Base-by-base conservation (phyloP, 2,888 invertebrate genomes). In the Nephrocerus scutellatus region DNA sequence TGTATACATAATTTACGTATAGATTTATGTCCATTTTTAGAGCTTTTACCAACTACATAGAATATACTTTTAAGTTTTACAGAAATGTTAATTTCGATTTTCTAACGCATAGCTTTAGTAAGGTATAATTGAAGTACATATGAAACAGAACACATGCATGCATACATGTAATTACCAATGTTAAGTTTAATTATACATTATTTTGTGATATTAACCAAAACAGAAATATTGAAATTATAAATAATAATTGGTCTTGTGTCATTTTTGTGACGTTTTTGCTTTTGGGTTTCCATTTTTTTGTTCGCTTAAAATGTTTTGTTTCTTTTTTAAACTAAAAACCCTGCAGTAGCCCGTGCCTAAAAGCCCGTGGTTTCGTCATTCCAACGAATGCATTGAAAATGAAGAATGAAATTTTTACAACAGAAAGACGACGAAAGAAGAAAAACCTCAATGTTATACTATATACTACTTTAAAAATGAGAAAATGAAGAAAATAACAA, bases 101-200 rank as follows among this genome's bases (percentile, higher is more conserved):
- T n/a, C 36, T 43, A 43, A 43, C 40, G 35, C 33, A 46, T 43
- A 46, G 46, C 46, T 46, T 46, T 43, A 45, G 45, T 37, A 46
- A 28, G 41, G 36, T 35, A 43, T 46, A n/a, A n/a, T n/a, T n/a
- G n/a, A n/a, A n/a, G n/a, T n/a, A n/a, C n/a, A n/a, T n/a, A n/a
- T n/a, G n/a, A n/a, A n/a, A n/a, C n/a, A n/a, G n/a, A n/a, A n/a
- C n/a, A n/a, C n/a, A n/a, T n/a, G n/a, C n/a, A n/a, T n/a, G n/a
- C n/a, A n/a, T n/a, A n/a, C n/a, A n/a, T n/a, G n/a, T n/a, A n/a
- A n/a, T n/a, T n/a, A n/a, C n/a, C n/a, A n/a, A n/a, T n/a, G n/a
- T n/a, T n/a, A n/a, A 30, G 22, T 24, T 8, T 36, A 7, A 32
- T 21, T 32, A 26, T 8, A 20, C 39, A 43, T 40, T 40, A 5